Percentiles rank a stretch among this genome's conserved stretches.
phyloP scores from a whole-genome alignment of 2,113 vertebrate genomes.

The Protobothrops flavoviridis region DNA sequence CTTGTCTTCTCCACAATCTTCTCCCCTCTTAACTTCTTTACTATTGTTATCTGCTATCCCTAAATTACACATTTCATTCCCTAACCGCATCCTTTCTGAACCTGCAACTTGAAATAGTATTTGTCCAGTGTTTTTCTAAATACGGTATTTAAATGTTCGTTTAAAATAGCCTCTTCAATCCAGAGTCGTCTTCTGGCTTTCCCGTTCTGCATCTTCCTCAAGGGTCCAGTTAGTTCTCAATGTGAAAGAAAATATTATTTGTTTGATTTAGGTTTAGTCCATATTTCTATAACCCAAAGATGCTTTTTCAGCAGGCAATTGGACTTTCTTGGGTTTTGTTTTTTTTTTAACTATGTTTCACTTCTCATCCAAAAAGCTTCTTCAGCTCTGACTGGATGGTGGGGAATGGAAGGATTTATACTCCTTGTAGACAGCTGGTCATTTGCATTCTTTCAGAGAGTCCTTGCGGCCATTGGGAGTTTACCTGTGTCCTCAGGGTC shows the following conservation, averaged over 20 bases:
- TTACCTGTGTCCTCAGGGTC: too few species aligned
- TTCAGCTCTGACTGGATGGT: too few species aligned
- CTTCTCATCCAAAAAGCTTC: too few species aligned
- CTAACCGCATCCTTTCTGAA: constrained; percentile 1
- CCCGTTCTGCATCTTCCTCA: neutral
- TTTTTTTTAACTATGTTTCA: too few species aligned
- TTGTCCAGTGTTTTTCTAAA: neutral
- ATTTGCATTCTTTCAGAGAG: too few species aligned
- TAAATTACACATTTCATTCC: neutral
- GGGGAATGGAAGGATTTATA: too few species aligned
- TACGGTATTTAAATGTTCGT: neutral
- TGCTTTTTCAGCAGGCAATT: too few species aligned
- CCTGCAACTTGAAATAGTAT: neutral
- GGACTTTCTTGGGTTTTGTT: too few species aligned
- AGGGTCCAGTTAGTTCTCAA: neutral
- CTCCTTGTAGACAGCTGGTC: too few species aligned
- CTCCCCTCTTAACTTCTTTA: neutral
- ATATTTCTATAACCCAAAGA: neutral
- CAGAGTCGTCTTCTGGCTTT: neutral
- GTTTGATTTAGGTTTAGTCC: neutral
- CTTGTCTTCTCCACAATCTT: neutral
- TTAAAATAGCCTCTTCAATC: neutral
- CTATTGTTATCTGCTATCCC: neutral
- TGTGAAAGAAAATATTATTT: neutral
- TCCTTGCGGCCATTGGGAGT: too few species aligned